Percentiles rank a stretch among this genome's conserved stretches.
phyloP scores from a whole-genome alignment of 1,140 invertebrate genomes.

The Akabosia matsudoensis region DNA sequence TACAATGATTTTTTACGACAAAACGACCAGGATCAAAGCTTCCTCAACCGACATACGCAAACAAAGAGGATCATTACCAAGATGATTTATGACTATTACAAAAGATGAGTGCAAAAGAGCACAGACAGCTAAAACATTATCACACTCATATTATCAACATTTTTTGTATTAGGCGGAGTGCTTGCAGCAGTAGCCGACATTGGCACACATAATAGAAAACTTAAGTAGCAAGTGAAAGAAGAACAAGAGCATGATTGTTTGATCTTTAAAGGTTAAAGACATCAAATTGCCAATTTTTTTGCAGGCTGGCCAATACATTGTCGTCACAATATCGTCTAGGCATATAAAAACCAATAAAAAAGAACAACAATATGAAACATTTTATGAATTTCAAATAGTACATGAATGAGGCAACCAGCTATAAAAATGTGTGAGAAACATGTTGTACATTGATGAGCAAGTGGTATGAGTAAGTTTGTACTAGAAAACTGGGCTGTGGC shows the following conservation, averaged over 20 bases:
- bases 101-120: slow-evolving; percentile 1
- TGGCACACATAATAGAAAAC: not conserved
- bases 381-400: not conserved
- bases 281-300: slow-evolving; percentile 8
- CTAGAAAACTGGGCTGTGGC: slow-evolving; percentile 5
- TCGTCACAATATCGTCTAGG: not conserved
- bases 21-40: not conserved
- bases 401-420: not conserved
- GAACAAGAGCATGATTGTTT: not conserved
- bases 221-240: not conserved
- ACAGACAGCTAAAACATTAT: not conserved
- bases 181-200: not conserved
- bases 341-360: not conserved
- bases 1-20: not conserved
- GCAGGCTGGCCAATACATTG: not conserved
- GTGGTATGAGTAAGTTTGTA: not conserved
- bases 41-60: not conserved
- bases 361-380: too few relatives aligned
- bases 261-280: slow-evolving; percentile 6
- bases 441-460: not conserved
- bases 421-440: not conserved
- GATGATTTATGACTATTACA: slow-evolving; percentile 4
- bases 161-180: not conserved
- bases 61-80: not conserved
- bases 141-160: not conserved